Evolutionary conservation across 30 jellyfish, hydroid and myxozoan species (phyloP), one percentile per base, ranked within the genome.

Genomic region (Mastigias papua): DNA sequence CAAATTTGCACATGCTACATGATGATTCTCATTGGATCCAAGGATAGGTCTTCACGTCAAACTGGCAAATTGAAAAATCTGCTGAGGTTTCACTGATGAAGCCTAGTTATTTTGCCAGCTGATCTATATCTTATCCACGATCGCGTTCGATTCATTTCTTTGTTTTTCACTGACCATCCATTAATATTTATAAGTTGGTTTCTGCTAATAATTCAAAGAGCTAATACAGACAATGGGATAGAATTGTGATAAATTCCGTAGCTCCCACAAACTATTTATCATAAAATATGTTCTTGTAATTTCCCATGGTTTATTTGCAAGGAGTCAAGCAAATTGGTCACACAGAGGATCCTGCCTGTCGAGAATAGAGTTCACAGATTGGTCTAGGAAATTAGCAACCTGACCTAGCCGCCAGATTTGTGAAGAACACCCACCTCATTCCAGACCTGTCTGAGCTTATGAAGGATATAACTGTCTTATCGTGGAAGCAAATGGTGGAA

Each of bases 111-210:
- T 61, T 57, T 42, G 33, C 87, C 75, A 81, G 80, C 76, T 81
- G 81, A 67, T 27, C 19, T 22, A 62, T 30, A 16, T 49, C 74
- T 70, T 72, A 48, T 23, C 20, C 33, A 57, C 51, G 86, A 83
- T 26, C 75, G 51, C 70, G 46, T 51, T 30, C 92, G 60, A 35
- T 71, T 34, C 49, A 26, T 32, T 33, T 48, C 82, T 46, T 51
- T 57, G 73, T 75, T 60, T 67, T 71, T 26, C 26, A 32, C 75
- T 51, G 63, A 50, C 92, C 75, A 51, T 32, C n/a, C 92, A 83
- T 83, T 33, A 83, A 83, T 83, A 83, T 83, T 83, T 67, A 83
- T 83, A 72, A 54, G 9, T 46, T 34, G 92, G 92, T 50, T 83
- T 83, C 42, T 35, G 35, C 34, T 28, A 25, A 68, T 70, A 73